Conservation (phyloP, 2,888 invertebrate genomes). For the Hipparchia semele region DNA sequence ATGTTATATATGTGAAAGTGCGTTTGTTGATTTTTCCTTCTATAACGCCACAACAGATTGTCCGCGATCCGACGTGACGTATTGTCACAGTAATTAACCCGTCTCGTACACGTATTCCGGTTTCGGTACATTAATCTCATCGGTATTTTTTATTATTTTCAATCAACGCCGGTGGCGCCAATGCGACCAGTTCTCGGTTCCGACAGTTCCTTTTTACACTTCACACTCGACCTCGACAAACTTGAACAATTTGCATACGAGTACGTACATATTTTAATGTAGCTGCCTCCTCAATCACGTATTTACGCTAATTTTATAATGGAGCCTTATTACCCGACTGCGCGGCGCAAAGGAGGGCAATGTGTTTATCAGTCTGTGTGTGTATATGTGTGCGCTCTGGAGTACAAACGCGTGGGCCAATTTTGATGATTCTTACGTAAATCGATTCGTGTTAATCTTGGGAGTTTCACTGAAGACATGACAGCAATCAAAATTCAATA, state of each 20-base stretch:
- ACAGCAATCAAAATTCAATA: too few relatives aligned
- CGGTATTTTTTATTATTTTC: conserved; percentile 47
- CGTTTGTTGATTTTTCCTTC: too few relatives aligned
- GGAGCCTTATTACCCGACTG: background rate
- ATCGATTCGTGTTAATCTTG: too few relatives aligned
- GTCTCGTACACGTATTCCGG: conserved; percentile 34
- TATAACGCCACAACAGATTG: too few relatives aligned
- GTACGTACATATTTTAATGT: background rate
- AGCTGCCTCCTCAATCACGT: background rate
- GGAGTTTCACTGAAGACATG: too few relatives aligned
- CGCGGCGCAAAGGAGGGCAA: too few relatives aligned
- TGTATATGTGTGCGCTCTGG: too few relatives aligned
- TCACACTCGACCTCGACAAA: conserved; percentile 12
- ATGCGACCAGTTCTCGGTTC: conserved; percentile 46
- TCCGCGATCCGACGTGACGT: conserved; percentile 32
- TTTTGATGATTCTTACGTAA: too few relatives aligned
- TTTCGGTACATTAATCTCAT: conserved; percentile 60
- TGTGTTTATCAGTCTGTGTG: too few relatives aligned
- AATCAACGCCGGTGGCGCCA: conserved; percentile 67
- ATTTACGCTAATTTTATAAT: background rate
- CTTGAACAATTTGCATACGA: conserved; percentile 11
- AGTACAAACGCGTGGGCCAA: too few relatives aligned
- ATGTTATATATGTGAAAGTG: too few relatives aligned
- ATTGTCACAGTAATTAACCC: conserved; percentile 58
- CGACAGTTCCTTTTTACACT: conserved; percentile 5